phyloP scores from a whole-genome alignment of 2,113 vertebrate species.

The Triplophysa siluroides region DNA sequence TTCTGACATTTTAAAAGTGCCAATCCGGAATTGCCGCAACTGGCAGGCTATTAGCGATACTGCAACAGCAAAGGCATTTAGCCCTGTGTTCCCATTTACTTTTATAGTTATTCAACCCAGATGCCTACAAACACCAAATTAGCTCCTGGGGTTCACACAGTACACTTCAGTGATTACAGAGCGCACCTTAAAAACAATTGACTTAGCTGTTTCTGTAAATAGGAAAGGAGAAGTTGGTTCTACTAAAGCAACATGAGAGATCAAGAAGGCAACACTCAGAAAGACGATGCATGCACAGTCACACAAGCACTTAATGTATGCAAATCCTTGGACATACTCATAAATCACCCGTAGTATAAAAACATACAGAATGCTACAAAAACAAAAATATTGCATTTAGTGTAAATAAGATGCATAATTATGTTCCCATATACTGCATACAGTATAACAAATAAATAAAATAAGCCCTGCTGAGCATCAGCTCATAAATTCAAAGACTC shows the following conservation, averaged over 20 bases:
- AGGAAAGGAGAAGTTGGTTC: not conserved
- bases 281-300: constrained; percentile 8
- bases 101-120: not conserved
- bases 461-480: constrained; percentile 18
- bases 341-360: constrained; percentile 4
- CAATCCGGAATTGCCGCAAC: constrained; percentile 1
- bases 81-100: not conserved
- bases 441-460: constrained; percentile 21
- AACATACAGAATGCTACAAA: not conserved
- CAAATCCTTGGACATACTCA: not conserved
- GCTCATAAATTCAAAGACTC: not conserved
- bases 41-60: not conserved
- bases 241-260: not conserved
- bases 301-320: not conserved
- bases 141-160: not conserved
- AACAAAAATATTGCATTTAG: constrained; percentile 11
- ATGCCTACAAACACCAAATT: constrained; percentile 14
- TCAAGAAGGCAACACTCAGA: not conserved
- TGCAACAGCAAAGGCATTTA: constrained; percentile 15
- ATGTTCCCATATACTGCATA: not conserved
- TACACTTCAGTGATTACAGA: not conserved
- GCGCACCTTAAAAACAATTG: not conserved
- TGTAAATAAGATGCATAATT: constrained; percentile 31
- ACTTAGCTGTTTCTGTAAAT: constrained; percentile 13
- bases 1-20: constrained; percentile 3